Evolutionary conservation across 2,888 invertebrate genomes (phyloP).

Genomic region (Catocala sponsa): DNA sequence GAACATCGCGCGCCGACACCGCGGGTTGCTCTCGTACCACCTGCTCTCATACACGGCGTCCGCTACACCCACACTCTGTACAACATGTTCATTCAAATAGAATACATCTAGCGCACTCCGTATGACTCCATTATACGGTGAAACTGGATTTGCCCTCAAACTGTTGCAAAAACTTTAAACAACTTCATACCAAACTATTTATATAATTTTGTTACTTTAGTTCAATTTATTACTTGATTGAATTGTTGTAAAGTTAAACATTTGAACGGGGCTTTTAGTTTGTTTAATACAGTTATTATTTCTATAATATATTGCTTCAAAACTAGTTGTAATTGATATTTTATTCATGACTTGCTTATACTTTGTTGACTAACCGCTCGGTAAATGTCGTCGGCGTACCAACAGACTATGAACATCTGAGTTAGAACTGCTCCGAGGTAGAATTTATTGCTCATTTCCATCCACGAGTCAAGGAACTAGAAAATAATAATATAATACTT

Average conservation of each 20-base stretch:
- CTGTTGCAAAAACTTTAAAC: too few relatives aligned
- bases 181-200: neutral
- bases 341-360: too few relatives aligned
- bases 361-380: too few relatives aligned
- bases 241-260: slow-evolving; percentile 7
- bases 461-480: slow-evolving; percentile 73
- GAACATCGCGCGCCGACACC: slow-evolving; percentile 68
- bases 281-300: neutral
- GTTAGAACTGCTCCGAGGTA: slow-evolving; percentile 46
- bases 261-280: slow-evolving; percentile 1
- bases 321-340: neutral
- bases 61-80: slow-evolving; percentile 72
- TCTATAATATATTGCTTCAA: slow-evolving; percentile 1
- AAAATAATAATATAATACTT: slow-evolving; percentile 25
- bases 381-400: neutral
- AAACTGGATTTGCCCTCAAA: too few relatives aligned
- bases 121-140: neutral
- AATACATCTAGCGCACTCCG: neutral
- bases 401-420: neutral
- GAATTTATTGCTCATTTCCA: slow-evolving; percentile 78
- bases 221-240: slow-evolving; percentile 7
- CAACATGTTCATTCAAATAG: slow-evolving; percentile 3
- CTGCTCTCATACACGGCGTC: slow-evolving; percentile 65
- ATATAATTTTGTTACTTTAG: slow-evolving; percentile 4
- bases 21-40: slow-evolving; percentile 54